Base-by-base conservation (phyloP, 2,888 invertebrate genomes). In the Morpho deidamia region DNA sequence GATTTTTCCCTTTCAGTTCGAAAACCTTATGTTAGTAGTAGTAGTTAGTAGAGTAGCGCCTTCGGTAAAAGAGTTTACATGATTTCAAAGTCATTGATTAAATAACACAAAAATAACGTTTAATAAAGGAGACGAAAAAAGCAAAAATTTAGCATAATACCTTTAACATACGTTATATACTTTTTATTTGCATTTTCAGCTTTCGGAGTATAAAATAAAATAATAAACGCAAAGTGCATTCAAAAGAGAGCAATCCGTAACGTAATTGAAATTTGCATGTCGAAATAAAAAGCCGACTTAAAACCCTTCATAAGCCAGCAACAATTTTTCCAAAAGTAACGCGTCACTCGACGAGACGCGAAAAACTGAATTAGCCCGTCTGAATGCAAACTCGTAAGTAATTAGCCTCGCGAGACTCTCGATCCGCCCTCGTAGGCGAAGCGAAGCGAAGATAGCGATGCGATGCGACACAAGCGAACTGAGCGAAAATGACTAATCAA, bases 401-500 rank as follows among this genome's bases (percentile, higher is more conserved):
- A 89, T 89, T 89, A 87, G 88, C 86, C 88, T 77, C 83, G 81
- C 78, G 88, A 83, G 88, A 84, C 83, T 78, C 86, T 87, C 85
- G 83, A 88, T 82, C 61, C 76, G 77, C 85, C 74, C 88, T 88
- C 78, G 81, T 81, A 80, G 83, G 80, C 84, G 82, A 80, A 80
- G 78, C 86, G 81, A 66, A 78, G 82, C 79, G 83, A 87, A 86
- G 86, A 84, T 84, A 81, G 79, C 82, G 78, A 70, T 69, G 77
- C 74, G 77, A 80, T 73, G 80, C 79, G 76, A 77, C 75, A 69
- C 73, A 67, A 71, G 76, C 79, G 73, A 75, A 76, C 68, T 65
- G 81, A 84, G 83, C 81, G 75, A 84, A 88, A 87, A 85, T 85
- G 86, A 83, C 87, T 89, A 89, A 89, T 89, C 89, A 89, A 89